Evolutionary conservation across 1,140 invertebrate genomes (phyloP).

Genomic region (Oedothorax gibbosus): DNA sequence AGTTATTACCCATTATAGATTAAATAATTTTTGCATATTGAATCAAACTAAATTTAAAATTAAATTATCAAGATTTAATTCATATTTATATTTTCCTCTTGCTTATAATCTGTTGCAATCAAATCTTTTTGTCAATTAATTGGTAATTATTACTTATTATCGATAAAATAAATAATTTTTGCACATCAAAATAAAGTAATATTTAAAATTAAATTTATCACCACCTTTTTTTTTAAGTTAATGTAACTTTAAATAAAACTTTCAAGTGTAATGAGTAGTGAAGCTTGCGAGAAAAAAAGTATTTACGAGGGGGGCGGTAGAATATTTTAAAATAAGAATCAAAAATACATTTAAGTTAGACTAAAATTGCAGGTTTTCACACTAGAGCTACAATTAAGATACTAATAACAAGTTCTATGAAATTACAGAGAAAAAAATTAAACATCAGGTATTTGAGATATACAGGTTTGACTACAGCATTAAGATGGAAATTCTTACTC

Average conservation of each 20-base stretch:
- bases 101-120: not conserved
- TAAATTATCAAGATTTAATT: not conserved
- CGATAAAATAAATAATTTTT: not conserved
- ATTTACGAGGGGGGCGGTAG: not conserved
- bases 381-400: not conserved
- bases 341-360: not conserved
- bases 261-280: no score
- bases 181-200: not conserved
- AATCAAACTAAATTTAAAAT: not conserved
- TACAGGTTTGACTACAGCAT: not conserved
- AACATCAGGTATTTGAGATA: not conserved
- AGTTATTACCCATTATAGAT: no score
- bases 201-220: not conserved
- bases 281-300: no score
- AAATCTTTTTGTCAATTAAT: not conserved
- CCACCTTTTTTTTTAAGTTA: no score
- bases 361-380: not conserved
- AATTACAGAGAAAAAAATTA: not conserved
- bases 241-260: no score
- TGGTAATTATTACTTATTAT: not conserved
- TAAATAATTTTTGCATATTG: not conserved
- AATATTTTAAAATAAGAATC: not conserved
- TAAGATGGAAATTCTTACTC: slow-evolving; percentile 64
- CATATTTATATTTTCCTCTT: no score
- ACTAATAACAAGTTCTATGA: not conserved